Conservation (phyloP, 2,888 invertebrate genomes). For the Lydus trimaculatus region DNA sequence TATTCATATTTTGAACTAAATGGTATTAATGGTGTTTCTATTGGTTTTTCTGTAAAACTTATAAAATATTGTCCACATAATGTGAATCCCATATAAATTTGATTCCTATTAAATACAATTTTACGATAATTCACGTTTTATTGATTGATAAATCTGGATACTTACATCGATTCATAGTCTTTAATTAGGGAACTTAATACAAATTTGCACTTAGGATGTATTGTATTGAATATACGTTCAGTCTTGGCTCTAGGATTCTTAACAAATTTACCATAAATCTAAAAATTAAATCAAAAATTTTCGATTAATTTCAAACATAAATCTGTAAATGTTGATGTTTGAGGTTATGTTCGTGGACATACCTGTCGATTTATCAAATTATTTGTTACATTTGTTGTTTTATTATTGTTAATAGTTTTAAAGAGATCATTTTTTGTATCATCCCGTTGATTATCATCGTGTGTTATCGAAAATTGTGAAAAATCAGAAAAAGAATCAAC, state of each 20-base stretch:
- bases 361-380: constrained; percentile 52
- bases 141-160: constrained; percentile 19
- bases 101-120: constrained; percentile 69
- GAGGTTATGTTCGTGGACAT: constrained; percentile 46
- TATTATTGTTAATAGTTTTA: constrained; percentile 28
- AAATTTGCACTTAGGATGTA: constrained; percentile 56
- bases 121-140: neutral
- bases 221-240: constrained; percentile 56
- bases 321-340: constrained; percentile 35
- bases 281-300: constrained; percentile 32
- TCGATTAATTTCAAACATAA: constrained; percentile 21
- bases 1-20: constrained; percentile 51
- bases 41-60: constrained; percentile 71
- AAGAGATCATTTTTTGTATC: constrained; percentile 35
- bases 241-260: constrained; percentile 57
- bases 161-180: constrained; percentile 50
- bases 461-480: constrained; percentile 45
- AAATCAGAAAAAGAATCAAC: constrained; percentile 49
- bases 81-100: constrained; percentile 95
- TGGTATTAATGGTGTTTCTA: constrained; percentile 38
- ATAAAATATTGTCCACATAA: constrained; percentile 92
- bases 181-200: constrained; percentile 46
- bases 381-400: constrained; percentile 43
- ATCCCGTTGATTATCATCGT: constrained; percentile 38
- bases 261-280: constrained; percentile 57